Base-by-base conservation (phyloP, 92 coral and sea anemone species). In the Palythoa grandiflora region DNA sequence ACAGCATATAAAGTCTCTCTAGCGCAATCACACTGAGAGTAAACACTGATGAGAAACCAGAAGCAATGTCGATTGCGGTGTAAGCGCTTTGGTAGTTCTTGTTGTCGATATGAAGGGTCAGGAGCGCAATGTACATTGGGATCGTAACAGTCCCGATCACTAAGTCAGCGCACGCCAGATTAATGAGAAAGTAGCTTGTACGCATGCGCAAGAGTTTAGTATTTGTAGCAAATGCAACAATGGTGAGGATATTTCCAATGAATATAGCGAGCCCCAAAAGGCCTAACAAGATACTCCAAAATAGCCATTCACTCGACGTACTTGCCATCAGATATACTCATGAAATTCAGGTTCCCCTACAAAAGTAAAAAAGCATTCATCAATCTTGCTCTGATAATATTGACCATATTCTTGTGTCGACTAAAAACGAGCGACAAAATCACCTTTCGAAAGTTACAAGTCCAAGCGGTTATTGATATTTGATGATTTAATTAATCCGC, bases 11-110 rank as follows among this genome's bases (percentile, higher is more conserved):
- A 44, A 90, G 38, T 20, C 90, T 89, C 35, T 90, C 93, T 38
- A 90, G 16, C 21, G 93, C 84, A 55, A 90, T 90, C 11, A 87
- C 77, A 10, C 89, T 90, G 55, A 90, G 74, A 17, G 93, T 90
- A 39, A 90, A 90, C 20, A 90, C 93, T 50, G 93, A 90, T 5
- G 93, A 89, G 83, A 86, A 90, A 17, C 93, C 93, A 47, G 93
- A 86, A 2, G 90, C 93, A 16, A 90, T 90, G 66, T 90, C 93
- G 1, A 90, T 86, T 3, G 93, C 93, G 76, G 39, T 73, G 65
- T 21, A 83, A 52, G 78, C 48, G 50, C 73, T 84, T 38, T 70
- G 75, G 13, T 70, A 70, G 36, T 47, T 70, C 44, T 70, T 70
- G 75, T 35, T 70, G 38, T 70, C 14, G 28, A 70, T 70, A 47